Percentiles rank a stretch among this genome's conserved stretches.
These are phyloP conservation scores for Dromococcyx pavoninus DNA, from an alignment of 2,797 vertebrate species.

Conservation along the genomic window DNA sequence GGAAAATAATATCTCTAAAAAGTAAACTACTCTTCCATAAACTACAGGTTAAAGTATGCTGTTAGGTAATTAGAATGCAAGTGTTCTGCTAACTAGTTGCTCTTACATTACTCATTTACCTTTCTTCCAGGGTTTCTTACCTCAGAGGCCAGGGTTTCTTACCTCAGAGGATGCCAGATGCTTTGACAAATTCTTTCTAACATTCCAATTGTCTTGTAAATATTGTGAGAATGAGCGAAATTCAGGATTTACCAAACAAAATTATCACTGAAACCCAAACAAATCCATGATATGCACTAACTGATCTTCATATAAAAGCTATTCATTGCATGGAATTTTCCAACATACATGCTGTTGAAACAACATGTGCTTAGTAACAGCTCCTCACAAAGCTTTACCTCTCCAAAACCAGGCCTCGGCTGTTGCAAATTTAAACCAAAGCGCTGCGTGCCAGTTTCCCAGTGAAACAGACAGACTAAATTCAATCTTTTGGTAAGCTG, in stretches of 20 bases:
- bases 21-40: background rate
- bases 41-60: background rate
- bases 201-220: background rate
- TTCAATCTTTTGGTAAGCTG: background rate
- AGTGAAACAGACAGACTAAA: background rate
- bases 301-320: background rate
- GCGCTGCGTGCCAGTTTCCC: background rate
- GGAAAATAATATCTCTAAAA: background rate
- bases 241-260: background rate
- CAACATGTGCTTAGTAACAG: background rate
- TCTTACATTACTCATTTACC: background rate
- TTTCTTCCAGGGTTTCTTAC: background rate
- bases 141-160: background rate
- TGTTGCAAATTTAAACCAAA: background rate
- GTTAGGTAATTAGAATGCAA: background rate
- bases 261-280: background rate
- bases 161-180: background rate
- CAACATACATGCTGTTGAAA: background rate
- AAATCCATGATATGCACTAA: background rate
- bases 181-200: background rate
- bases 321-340: background rate
- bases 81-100: background rate
- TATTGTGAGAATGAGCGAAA: slow-evolving; percentile 7
- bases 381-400: background rate
- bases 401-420: background rate